Evolutionary conservation across 1,140 invertebrate genomes (phyloP), one percentile per base, ranked within the genome.

Genomic region (Macrobrachium nipponense): DNA sequence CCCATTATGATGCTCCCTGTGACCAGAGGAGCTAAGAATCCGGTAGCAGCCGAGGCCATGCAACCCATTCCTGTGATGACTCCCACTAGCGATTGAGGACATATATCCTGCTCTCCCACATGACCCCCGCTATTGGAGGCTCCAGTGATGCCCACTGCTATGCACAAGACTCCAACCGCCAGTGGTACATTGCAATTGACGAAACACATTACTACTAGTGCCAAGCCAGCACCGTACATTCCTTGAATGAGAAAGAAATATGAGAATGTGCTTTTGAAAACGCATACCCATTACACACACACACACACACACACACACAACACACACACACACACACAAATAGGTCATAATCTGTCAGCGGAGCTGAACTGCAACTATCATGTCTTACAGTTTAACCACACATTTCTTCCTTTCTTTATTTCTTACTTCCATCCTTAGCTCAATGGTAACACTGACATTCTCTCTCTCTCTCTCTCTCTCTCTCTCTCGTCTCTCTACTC

Each of bases 181-280:
- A 93, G 93, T 8, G 93, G 87, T 83, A 94, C 92, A 91, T 96
- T 93, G 89, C 95, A 96, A 59, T 94, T 95, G 17, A 95, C 94
- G 93, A 95, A 96, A 68, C 95, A 95, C 87, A 95, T 95, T 77
- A 94, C 95, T 70, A 96, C 90, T 43, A 96, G 91, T 58, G 95
- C 95, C 12, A 96, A 11, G 68, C 12, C 68, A 27, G 66, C 8
- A 12, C 20, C 14, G 66, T 23, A 68, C 66, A 20, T 5, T n/a
- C 27, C 12, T 12, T 20, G 18, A 68, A 23, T n/a, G 12, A 23
- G n/a, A 18, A 36, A 36, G 27, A 36, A 36, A 1, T 4, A 36
- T 2, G 27, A 36, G 27, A 36, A 4, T 36, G 4, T 36, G 27
- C 4, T 36, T 36, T 36, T 36, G 27, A 4, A 36, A 36, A 36